Base-by-base conservation (phyloP, 1,140 invertebrate species). In the Tetraneura akinire region DNA sequence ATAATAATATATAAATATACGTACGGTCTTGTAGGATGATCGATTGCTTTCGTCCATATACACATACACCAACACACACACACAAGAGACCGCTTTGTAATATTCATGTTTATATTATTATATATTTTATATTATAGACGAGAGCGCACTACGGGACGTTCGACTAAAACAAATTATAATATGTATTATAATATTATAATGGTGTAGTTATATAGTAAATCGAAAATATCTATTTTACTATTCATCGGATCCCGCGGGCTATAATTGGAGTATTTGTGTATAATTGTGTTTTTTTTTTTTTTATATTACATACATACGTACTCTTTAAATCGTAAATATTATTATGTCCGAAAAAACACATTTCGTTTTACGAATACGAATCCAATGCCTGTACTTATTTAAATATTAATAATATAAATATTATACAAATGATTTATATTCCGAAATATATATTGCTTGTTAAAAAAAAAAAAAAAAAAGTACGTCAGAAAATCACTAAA, bases 191-290 rank as follows among this genome's bases (percentile, higher is more conserved):
- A n/a, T n/a, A n/a, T n/a, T n/a, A n/a, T 57, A n/a, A 57, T 57
- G 26, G 26, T 14, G 57, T 60, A 26, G 26, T 37, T 60, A 60
- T 60, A 60, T 26, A 16, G 57, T 66, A 66, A 66, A 66, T 42
- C 64, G 32, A 66, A 66, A 66, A 66, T 66, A 66, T 42, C 32
- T 66, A 66, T 42, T 66, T 66, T 66, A 42, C 32, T 42, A 37
- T 37, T 37, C 32, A 37, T 37, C 8, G n/a, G 18, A 11, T 66
- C 64, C 32, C 64, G 64, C 64, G 64, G 32, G 32, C 32, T 42
- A 29, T 26, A 8, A 1, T 47, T 8, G 13, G 1, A 10, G 10
- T 47, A 47, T 47, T 32, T 29, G 60, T 66, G n/a, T 37, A 21
- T 18, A 6, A 11, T 42, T 66, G 18, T 45, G 64, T 66, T 66